Base-by-base conservation (phyloP, 2,888 invertebrate species). In the Parnassius orleans region DNA sequence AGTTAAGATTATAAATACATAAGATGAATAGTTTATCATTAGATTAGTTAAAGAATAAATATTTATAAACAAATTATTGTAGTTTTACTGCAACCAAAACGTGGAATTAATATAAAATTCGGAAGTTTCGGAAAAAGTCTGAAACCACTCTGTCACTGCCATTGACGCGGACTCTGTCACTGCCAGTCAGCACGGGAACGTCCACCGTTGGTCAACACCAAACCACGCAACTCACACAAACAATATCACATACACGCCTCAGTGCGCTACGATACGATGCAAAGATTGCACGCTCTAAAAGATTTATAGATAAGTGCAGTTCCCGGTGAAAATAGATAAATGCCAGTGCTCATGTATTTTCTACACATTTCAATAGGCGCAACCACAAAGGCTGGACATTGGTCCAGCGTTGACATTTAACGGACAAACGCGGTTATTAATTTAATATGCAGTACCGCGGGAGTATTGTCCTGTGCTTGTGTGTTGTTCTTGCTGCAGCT, bases 251-350 rank as follows among this genome's bases (percentile, higher is more conserved):
- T 78, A 70, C 81, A 88, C 81, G 88, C 83, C 87, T 86, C 85
- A 90, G 87, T 86, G 90, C 88, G 79, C 87, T 79, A 75, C 84
- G 76, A 86, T 80, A 87, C 90, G 85, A 87, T 89, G 89, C 87
- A 91, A 85, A 89, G 83, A 90, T 91, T 90, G 91, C 92, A 92
- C 92, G 92, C 92, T 92, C 91, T 91, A 86, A 92, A 91, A 91
- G 90, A 87, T 92, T 92, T 90, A 90, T 91, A 90, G 90, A 91
- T 90, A 91, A 90, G 84, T 85, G 90, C 83, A 87, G 90, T 91
- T 91, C 90, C 91, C 91, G 91, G 91, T 88, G 90, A 91, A 91
- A 90, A 90, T 90, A 86, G 90, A 91, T 91, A 91, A 91, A 91
- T 91, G 88, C 81, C 85, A 84, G 84, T 86, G 90, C 84, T 79